A percentile compares a stretch with the other conserved stretches of the same genome.
These are phyloP conservation scores for Microtus pennsylvanicus DNA, from an alignment of 2,113 vertebrate genomes.

Conservation along the genomic window DNA sequence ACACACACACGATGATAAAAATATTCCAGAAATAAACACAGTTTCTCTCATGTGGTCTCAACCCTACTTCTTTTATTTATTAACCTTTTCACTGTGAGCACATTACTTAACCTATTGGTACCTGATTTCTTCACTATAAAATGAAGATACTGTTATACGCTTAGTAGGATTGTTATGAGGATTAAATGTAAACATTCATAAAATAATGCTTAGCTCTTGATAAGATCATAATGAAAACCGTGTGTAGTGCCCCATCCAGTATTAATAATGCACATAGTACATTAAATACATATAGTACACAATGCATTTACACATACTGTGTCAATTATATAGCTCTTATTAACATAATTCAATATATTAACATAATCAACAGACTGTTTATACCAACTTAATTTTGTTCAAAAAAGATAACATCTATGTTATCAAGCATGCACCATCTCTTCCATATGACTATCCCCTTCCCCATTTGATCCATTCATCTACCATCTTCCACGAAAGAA, in stretches of 20 bases:
- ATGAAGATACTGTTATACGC: background rate
- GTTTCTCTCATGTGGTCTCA: background rate
- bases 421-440: background rate
- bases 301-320: background rate
- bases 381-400: background rate
- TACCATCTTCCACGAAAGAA: no score
- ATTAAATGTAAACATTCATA: slow-evolving; percentile 30
- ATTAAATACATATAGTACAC: background rate
- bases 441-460: background rate
- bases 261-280: background rate
- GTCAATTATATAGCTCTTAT: background rate
- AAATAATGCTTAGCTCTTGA: background rate
- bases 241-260: background rate
- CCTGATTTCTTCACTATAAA: slow-evolving; percentile 32
- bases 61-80: background rate
- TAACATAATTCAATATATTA: background rate
- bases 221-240: background rate
- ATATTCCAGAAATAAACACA: background rate
- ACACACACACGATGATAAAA: background rate
- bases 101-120: slow-evolving; percentile 28
- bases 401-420: background rate
- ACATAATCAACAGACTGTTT: background rate
- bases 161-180: background rate
- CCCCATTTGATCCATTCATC: no score
- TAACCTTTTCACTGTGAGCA: background rate